Evolutionary conservation across 2,113 vertebrate genomes (phyloP).

Genomic region (Thalassarche chlororhynchos): DNA sequence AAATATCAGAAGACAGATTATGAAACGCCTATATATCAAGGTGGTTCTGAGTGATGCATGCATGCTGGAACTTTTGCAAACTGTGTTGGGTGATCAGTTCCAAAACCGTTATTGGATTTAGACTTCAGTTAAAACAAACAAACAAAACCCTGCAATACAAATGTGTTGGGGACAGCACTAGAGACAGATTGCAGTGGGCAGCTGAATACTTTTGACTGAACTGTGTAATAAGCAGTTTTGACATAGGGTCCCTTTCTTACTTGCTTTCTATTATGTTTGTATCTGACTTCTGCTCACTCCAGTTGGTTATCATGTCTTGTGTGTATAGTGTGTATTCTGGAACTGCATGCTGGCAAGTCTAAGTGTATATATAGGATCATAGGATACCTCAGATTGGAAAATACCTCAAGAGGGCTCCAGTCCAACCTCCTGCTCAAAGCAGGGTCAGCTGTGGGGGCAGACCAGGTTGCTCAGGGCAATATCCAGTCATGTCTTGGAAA

Average conservation of each 20-base stretch:
- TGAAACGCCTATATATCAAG: neutral
- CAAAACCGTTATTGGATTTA: neutral
- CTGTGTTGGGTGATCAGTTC: neutral
- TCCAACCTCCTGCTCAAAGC: no score
- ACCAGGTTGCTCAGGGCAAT: neutral
- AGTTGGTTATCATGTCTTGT: neutral
- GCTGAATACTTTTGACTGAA: neutral
- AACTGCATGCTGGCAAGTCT: neutral
- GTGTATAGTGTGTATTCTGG: neutral
- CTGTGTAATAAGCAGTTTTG: neutral
- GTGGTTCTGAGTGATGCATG: neutral
- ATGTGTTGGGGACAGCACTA: neutral
- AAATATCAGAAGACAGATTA: neutral
- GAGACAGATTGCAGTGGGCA: neutral
- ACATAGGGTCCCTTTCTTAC: neutral
- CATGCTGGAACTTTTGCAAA: neutral
- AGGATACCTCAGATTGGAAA: neutral
- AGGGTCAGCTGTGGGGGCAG: no score
- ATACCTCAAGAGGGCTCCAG: neutral
- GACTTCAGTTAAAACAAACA: neutral
- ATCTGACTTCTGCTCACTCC: neutral
- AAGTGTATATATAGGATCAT: neutral
- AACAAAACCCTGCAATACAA: neutral
- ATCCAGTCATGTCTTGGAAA: neutral
- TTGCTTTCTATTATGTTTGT: neutral